Conservation (phyloP, 2,888 invertebrate genomes). For the Platycheirus albimanus region DNA sequence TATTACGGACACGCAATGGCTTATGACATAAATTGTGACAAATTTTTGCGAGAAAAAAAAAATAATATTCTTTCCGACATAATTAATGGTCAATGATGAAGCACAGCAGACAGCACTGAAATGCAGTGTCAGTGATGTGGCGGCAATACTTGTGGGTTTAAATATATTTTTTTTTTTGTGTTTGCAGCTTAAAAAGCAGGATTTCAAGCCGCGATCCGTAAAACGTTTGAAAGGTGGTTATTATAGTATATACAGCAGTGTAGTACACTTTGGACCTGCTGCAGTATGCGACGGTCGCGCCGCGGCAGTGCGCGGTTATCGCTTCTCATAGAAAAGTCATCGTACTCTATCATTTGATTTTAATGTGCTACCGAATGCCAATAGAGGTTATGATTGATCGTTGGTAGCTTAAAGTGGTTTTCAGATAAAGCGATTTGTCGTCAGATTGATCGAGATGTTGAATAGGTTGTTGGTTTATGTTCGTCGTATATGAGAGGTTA, state of each 20-base stretch:
- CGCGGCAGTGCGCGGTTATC: slow-evolving; percentile 23
- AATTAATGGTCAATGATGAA: slow-evolving; percentile 67
- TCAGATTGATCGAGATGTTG: slow-evolving; percentile 61
- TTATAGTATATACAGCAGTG: too few species aligned
- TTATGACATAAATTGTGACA: slow-evolving; percentile 72
- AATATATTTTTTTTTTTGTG: too few species aligned
- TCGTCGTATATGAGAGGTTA: too few species aligned
- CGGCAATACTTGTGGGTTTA: slow-evolving; percentile 15
- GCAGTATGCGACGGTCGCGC: too few species aligned
- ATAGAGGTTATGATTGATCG: slow-evolving; percentile 68
- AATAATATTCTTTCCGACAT: slow-evolving; percentile 46
- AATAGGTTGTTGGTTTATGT: slow-evolving; percentile 48
- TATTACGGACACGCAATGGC: slow-evolving; percentile 71
- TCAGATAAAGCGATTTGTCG: slow-evolving; percentile 72
- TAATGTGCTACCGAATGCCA: slow-evolving; percentile 67
- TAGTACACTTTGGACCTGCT: slow-evolving; percentile 11
- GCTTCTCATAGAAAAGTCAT: slow-evolving; percentile 64
- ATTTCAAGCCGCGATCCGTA: slow-evolving; percentile 6
- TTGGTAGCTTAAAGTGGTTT: slow-evolving; percentile 62
- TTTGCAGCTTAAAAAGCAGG: slow-evolving; percentile 9
- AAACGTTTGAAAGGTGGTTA: slow-evolving; percentile 24
- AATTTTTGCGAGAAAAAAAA: slow-evolving; percentile 56
- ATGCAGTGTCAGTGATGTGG: too few species aligned
- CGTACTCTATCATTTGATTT: slow-evolving; percentile 62
- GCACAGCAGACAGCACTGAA: slow-evolving; percentile 16